Conservation (phyloP, 2,888 invertebrate species). For the Euplexia lucipara region DNA sequence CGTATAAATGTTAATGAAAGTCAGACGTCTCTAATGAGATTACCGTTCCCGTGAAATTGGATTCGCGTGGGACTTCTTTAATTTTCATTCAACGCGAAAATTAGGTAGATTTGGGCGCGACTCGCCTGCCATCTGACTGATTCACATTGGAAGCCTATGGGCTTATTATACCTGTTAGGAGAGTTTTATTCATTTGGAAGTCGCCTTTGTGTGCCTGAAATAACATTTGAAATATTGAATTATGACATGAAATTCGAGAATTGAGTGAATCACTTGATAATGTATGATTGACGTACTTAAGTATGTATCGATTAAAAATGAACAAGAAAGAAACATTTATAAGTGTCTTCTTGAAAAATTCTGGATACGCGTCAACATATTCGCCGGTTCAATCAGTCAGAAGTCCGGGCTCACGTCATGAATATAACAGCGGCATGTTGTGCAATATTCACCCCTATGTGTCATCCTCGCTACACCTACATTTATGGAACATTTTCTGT, state of each 20-base stretch:
- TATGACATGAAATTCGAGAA: conserved; percentile 16
- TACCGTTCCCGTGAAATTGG: conserved; percentile 88
- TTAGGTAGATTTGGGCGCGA: conserved; percentile 79
- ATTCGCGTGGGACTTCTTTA: conserved; percentile 88
- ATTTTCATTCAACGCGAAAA: conserved; percentile 88
- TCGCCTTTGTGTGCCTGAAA: conserved; percentile 23
- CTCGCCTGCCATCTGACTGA: conserved; percentile 70
- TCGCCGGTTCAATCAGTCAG: conserved; percentile 84
- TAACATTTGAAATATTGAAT: conserved; percentile 24
- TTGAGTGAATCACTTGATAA: not conserved
- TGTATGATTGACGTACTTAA: not conserved
- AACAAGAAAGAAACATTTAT: conserved; percentile 18
- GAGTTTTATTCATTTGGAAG: conserved; percentile 41
- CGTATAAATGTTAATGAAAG: conserved; percentile 90
- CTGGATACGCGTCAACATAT: conserved; percentile 70
- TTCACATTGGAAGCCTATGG: conserved; percentile 67
- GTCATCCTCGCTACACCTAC: conserved; percentile 61
- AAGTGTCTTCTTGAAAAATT: conserved; percentile 44
- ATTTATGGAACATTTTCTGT: conserved; percentile 45
- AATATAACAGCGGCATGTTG: conserved; percentile 81
- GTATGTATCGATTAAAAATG: not conserved
- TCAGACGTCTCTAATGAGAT: conserved; percentile 89
- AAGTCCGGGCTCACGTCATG: conserved; percentile 81
- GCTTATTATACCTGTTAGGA: conserved; percentile 52
- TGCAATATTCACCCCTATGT: conserved; percentile 78